Evolutionary conservation across 2,113 vertebrate genomes (phyloP).

Genomic region (Periophthalmodon schlosseri): DNA sequence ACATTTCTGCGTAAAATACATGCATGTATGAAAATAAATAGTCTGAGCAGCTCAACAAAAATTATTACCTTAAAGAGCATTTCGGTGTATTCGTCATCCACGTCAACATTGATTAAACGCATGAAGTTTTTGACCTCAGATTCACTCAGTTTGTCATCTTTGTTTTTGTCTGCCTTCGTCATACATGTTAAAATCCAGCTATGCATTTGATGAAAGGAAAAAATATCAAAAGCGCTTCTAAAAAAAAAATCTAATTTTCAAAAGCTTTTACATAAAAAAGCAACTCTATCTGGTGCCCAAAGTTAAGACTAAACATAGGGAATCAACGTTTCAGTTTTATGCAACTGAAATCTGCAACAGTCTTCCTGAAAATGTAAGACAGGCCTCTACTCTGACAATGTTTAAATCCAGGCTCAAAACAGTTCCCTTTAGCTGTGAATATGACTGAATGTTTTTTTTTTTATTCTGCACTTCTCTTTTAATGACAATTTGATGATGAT

Average conservation of each 20-base stretch:
- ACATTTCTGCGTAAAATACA: constrained; percentile 79
- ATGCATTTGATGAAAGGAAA: constrained; percentile 76
- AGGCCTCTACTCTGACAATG: no score
- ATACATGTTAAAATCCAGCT: constrained; percentile 95
- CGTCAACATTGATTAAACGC: constrained; percentile 87
- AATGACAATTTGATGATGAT: no score
- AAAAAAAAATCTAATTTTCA: background rate
- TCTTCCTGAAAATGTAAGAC: no score
- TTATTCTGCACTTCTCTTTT: no score
- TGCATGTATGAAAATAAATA: background rate
- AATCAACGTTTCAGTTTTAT: no score
- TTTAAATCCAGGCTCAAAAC: no score
- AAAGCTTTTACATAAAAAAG: background rate
- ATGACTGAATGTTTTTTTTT: no score
- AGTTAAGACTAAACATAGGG: no score
- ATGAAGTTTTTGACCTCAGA: constrained; percentile 91
- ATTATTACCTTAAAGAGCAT: constrained; percentile 86
- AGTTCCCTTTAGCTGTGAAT: no score
- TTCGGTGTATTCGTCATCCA: constrained; percentile 85
- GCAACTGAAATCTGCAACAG: no score
- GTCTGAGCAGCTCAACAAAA: background rate
- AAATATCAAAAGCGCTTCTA: background rate
- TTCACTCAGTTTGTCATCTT: constrained; percentile 88
- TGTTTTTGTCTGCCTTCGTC: constrained; percentile 90
- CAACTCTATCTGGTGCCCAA: no score